These are phyloP conservation scores for Sphyrna mokarran DNA, from an alignment of 2,113 vertebrate genomes.

Conservation along the genomic window DNA sequence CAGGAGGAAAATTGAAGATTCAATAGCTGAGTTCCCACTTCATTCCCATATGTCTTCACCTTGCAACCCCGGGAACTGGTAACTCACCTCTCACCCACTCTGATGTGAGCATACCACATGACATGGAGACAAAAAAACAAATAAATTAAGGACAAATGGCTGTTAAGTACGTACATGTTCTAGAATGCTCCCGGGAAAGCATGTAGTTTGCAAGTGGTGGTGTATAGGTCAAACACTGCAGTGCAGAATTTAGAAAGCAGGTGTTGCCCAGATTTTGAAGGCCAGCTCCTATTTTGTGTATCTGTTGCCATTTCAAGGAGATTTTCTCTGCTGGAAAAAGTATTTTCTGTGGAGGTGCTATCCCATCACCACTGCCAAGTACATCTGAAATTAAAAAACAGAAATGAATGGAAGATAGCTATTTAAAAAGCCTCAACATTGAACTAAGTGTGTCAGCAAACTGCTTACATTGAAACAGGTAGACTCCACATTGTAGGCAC, in stretches of 20 bases:
- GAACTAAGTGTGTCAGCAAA: not conserved
- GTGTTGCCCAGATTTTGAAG: slow-evolving; percentile 94
- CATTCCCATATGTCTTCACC: not conserved
- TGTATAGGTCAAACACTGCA: slow-evolving; percentile 93
- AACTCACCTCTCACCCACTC: not conserved
- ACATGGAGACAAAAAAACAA: not conserved
- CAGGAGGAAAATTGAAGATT: not conserved
- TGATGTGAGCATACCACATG: not conserved
- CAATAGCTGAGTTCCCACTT: not conserved
- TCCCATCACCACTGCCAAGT: slow-evolving; percentile 73
- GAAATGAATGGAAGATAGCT: not conserved
- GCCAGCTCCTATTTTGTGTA: slow-evolving; percentile 83
- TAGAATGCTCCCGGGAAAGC: slow-evolving; percentile 89
- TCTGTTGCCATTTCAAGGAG: slow-evolving; percentile 80
- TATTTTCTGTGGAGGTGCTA: slow-evolving; percentile 79
- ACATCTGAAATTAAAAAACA: slow-evolving; percentile 46
- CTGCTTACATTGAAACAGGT: not conserved
- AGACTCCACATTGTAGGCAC: not conserved
- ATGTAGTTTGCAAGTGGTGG: slow-evolving; percentile 89
- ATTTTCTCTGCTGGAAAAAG: slow-evolving; percentile 87
- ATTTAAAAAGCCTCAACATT: slow-evolving; percentile 27
- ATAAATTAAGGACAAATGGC: not conserved
- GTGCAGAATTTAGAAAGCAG: slow-evolving; percentile 86
- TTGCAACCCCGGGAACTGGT: not conserved
- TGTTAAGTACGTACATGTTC: slow-evolving; percentile 68